Conservation (phyloP, 2,888 invertebrate species). For the Incurvaria masculella region DNA sequence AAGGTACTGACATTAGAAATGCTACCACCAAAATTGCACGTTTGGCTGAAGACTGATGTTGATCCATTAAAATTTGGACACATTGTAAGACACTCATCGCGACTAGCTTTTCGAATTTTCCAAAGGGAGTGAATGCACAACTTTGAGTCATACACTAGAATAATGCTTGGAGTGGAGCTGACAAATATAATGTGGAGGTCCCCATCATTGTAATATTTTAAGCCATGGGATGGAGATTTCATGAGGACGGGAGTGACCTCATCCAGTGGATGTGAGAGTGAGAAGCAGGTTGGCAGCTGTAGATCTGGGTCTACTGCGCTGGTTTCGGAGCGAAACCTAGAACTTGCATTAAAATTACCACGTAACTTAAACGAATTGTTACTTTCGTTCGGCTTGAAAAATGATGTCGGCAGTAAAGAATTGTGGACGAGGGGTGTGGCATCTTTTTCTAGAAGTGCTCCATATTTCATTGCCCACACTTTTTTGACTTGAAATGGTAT, state of each 20-base stretch:
- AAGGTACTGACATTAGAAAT: conserved; percentile 8
- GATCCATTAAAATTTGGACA: conserved; percentile 51
- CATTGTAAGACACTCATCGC: conserved; percentile 66
- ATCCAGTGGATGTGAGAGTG: conserved; percentile 85
- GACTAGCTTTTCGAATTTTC: conserved; percentile 69
- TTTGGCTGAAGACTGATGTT: conserved; percentile 40
- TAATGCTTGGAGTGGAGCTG: conserved; percentile 72
- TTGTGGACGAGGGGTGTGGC: conserved; percentile 35
- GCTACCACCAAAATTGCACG: conserved; percentile 39
- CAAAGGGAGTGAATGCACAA: conserved; percentile 79
- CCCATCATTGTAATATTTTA: conserved; percentile 62
- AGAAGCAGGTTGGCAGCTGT: conserved; percentile 76
- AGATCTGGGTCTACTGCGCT: conserved; percentile 43
- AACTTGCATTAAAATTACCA: conserved; percentile 36
- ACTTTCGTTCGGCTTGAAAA: conserved; percentile 38
- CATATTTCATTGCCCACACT: conserved; percentile 83
- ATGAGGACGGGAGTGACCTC: conserved; percentile 83
- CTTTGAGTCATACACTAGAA: conserved; percentile 75
- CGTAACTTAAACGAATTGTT: conserved; percentile 31
- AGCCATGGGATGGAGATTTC: conserved; percentile 57
- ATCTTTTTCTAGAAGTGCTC: conserved; percentile 78
- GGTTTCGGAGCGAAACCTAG: conserved; percentile 36
- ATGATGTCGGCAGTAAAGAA: conserved; percentile 33
- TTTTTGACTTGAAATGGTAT: conserved; percentile 78
- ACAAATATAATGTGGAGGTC: conserved; percentile 73